A percentile compares a stretch with the other conserved stretches of the same genome.
Conservation (phyloP, 2,113 vertebrate genomes). For the Strix uralensis region DNA sequence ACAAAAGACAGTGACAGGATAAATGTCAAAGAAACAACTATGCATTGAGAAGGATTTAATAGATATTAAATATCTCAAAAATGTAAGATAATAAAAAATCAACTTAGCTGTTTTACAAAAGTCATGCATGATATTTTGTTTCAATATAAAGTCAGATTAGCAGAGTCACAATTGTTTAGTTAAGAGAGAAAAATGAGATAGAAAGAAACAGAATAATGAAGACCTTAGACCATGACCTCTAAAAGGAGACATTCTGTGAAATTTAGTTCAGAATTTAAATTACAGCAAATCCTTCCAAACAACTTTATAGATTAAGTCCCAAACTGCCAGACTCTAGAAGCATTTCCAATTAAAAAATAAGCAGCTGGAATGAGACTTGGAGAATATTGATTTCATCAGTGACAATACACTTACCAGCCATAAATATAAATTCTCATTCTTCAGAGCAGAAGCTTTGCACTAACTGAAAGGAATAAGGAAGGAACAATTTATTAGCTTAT, state of each 20-base stretch:
- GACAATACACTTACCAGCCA: neutral
- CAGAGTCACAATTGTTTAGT: neutral
- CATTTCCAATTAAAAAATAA: neutral
- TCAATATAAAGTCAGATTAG: neutral
- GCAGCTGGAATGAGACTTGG: neutral
- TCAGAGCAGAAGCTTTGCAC: neutral
- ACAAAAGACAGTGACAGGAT: neutral
- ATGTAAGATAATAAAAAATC: neutral
- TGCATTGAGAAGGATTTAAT: neutral
- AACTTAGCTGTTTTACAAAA: neutral
- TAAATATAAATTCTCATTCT: neutral
- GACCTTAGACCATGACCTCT: neutral
- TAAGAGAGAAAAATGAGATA: neutral
- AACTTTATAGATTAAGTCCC: neutral
- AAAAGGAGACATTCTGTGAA: neutral
- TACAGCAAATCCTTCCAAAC: neutral
- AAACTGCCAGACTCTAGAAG: neutral
- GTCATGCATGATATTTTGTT: rapidly evolving
- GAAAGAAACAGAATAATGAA: neutral
- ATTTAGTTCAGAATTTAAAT: neutral
- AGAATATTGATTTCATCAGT: neutral
- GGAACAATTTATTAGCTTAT: neutral
- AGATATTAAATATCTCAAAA: neutral
- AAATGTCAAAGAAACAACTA: neutral
- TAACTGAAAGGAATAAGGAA: neutral